Base-by-base conservation (phyloP, 2,888 invertebrate species). In the Pimpla rufipes region DNA sequence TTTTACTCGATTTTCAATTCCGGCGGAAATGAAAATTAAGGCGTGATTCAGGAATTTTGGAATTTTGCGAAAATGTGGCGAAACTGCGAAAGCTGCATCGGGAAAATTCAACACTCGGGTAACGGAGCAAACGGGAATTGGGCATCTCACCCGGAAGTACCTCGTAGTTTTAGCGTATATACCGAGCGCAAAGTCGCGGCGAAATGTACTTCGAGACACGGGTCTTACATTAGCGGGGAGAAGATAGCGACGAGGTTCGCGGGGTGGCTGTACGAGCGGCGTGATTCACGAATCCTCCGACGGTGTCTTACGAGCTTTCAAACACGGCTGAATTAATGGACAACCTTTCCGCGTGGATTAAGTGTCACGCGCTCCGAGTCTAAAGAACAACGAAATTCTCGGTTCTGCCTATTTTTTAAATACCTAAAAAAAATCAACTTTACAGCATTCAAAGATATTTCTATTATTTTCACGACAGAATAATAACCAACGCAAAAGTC, bases 211-310 rank as follows among this genome's bases (percentile, higher is more conserved):
- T 21, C 59, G 59, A 52, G 70, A 91, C 90, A 90, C 88, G 89
- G 86, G 88, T 90, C 86, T 91, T 89, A 89, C 91, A 90, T 91
- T 91, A 90, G 88, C 88, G 74, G 67, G 18, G 76, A 47, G 76
- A 68, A 76, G 83, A 76, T 83, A 83, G 42, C 74, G 29, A 70
- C 47, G 68, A 77, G 40, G 29, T 29, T 40, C 11, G 29, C 37
- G 35, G 21, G 59, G 57, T 18, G 21, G 37, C 37, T 16, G 57
- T n/a, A n/a, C n/a, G 6, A 52, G n/a, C 13, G 55, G 45, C 64
- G 52, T 64, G 64, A 76, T 76, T 64, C 55, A 45, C 64, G 35
- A 76, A 70, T 81, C 40, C 52, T 55, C 64, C 11, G 70, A 5
- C 55, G 64, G 64, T 64, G 70, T 64, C 52, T 75, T 45, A 40